phyloP scores from a whole-genome alignment of 2,888 invertebrate genomes.

The Anodontia alba region DNA sequence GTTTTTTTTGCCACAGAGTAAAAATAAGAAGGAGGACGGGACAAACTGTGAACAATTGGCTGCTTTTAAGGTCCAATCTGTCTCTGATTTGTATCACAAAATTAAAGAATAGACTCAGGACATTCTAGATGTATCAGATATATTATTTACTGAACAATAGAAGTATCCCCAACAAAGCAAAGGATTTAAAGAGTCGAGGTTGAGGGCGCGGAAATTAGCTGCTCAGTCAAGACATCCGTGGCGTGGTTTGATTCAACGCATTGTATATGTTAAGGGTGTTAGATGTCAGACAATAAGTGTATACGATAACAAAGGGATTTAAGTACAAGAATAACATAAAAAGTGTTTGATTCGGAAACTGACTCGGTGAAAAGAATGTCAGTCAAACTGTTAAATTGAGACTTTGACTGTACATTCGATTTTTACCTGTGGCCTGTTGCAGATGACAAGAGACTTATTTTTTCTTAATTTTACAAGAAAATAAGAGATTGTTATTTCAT shows the following conservation, averaged over 20 bases:
- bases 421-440: no score
- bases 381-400: background rate
- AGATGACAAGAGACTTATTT: no score
- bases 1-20: background rate
- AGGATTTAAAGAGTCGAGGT: conserved; percentile 10
- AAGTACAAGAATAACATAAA: conserved; percentile 16
- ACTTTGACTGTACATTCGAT: background rate
- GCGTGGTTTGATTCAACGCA: conserved; percentile 17
- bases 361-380: conserved; percentile 17
- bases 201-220: conserved; percentile 20
- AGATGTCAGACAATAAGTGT: conserved; percentile 25
- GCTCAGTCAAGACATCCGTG: conserved; percentile 12
- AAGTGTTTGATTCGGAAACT: conserved; percentile 11
- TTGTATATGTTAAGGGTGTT: conserved; percentile 28
- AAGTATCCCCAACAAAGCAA: background rate
- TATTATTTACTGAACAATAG: conserved; percentile 7
- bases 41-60: background rate
- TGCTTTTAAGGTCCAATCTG: background rate
- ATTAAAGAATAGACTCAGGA: conserved; percentile 2
- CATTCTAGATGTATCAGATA: conserved; percentile 3
- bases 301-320: conserved; percentile 45
- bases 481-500: no score
- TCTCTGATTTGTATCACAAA: background rate
- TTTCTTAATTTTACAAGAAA: no score
- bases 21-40: background rate